Evolutionary conservation across 2,113 vertebrate species (phyloP).

Genomic region (Rhagologus leucostigma): DNA sequence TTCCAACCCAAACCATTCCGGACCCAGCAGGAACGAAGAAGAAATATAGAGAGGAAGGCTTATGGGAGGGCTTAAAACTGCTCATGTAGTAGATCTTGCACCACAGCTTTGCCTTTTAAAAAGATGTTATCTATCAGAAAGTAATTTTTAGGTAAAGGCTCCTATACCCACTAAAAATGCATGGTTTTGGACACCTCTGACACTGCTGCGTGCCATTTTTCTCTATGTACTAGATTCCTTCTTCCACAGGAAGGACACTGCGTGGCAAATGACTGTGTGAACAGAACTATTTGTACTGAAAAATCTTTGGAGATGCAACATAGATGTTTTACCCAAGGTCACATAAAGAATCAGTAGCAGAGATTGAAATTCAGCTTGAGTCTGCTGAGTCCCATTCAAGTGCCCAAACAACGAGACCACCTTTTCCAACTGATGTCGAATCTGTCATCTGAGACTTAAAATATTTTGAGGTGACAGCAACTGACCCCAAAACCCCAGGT

Average conservation of each 20-base stretch:
- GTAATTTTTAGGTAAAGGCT: background rate
- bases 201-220: background rate
- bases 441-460: conserved; percentile 12
- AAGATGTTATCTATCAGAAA: background rate
- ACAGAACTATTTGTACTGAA: background rate
- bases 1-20: background rate
- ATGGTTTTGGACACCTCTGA: background rate
- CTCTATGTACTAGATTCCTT: background rate
- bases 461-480: conserved; percentile 42
- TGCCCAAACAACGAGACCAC: background rate
- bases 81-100: background rate
- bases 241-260: background rate
- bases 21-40: background rate
- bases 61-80: background rate
- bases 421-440: background rate
- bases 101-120: background rate
- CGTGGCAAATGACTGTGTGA: background rate
- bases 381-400: background rate
- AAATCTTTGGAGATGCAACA: background rate
- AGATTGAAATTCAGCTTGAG: background rate
- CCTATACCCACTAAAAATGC: background rate
- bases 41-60: background rate
- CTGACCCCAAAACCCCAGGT: conserved; percentile 35
- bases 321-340: background rate
- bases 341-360: background rate